Conservation (phyloP, 2,113 vertebrate genomes). For the Ochotona curzoniae region DNA sequence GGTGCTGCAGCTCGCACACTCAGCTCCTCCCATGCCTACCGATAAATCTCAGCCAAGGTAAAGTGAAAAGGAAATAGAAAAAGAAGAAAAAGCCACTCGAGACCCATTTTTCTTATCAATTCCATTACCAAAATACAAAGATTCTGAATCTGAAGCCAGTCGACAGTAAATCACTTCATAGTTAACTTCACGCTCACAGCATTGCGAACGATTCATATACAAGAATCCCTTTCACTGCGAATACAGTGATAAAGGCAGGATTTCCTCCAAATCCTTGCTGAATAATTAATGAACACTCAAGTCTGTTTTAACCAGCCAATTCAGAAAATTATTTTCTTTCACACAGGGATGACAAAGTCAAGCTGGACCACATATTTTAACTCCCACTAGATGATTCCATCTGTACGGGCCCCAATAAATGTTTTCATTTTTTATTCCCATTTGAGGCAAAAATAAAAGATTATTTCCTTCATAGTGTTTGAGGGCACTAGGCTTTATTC, state of each 20-base stretch:
- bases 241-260: slow-evolving; percentile 14
- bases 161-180: slow-evolving; percentile 52
- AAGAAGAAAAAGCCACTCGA: background rate
- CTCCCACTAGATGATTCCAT: background rate
- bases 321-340: slow-evolving; percentile 37
- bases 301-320: background rate
- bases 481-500: background rate
- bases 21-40: background rate
- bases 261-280: slow-evolving; percentile 25
- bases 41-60: slow-evolving; percentile 65
- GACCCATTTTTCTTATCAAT: slow-evolving; percentile 65
- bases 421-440: background rate
- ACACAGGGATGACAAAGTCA: background rate
- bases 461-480: background rate
- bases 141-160: slow-evolving; percentile 48
- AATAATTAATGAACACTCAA: slow-evolving; percentile 54
- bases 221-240: slow-evolving; percentile 9
- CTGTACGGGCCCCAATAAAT: background rate
- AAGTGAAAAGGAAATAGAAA: slow-evolving; percentile 26
- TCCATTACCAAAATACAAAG: slow-evolving; percentile 67
- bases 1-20: background rate
- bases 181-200: background rate
- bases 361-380: background rate
- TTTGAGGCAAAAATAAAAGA: background rate
- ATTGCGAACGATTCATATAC: slow-evolving; percentile 29